These are phyloP conservation scores for Gandaritis pyraliata DNA, from an alignment of 2,888 invertebrate genomes.

Conservation along the genomic window DNA sequence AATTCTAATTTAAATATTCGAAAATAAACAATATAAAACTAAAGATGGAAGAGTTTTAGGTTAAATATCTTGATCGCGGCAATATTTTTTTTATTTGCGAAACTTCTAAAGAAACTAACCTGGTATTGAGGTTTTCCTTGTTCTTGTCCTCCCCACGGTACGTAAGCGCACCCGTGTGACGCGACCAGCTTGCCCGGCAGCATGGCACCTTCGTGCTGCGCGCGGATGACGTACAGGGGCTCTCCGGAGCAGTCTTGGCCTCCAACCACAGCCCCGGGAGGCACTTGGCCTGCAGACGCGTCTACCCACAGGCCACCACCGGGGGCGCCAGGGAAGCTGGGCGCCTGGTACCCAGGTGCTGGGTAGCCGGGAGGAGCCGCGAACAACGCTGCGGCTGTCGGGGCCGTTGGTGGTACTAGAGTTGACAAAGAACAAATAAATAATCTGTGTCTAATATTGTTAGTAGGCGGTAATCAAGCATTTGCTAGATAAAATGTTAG, in stretches of 20 bases:
- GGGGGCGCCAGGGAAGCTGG: conserved; percentile 21
- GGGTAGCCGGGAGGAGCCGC: conserved; percentile 69
- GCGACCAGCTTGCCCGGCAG: conserved; percentile 92
- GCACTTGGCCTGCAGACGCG: conserved; percentile 85
- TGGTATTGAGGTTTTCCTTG: conserved; percentile 91
- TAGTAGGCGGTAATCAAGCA: neutral
- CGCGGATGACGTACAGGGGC: conserved; percentile 88
- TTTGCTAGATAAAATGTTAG: neutral
- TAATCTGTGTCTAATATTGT: neutral
- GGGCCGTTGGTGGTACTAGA: conserved; percentile 64
- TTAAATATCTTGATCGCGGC: no score
- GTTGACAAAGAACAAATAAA: conserved; percentile 19
- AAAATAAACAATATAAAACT: no score
- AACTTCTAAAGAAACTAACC: conserved; percentile 65
- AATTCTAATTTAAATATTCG: no score
- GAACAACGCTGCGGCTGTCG: conserved; percentile 67
- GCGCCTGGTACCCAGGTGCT: conserved; percentile 36
- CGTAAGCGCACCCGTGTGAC: conserved; percentile 90
- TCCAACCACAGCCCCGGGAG: conserved; percentile 88
- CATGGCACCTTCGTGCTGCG: conserved; percentile 90
- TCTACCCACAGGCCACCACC: conserved; percentile 84
- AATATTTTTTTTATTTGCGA: no score
- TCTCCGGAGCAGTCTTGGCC: conserved; percentile 85
- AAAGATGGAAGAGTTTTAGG: no score
- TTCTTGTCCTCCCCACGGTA: conserved; percentile 93